These are phyloP conservation scores for Drosophila bipectinata DNA, from an alignment of 1,140 invertebrate genomes.

Conservation along the genomic window DNA sequence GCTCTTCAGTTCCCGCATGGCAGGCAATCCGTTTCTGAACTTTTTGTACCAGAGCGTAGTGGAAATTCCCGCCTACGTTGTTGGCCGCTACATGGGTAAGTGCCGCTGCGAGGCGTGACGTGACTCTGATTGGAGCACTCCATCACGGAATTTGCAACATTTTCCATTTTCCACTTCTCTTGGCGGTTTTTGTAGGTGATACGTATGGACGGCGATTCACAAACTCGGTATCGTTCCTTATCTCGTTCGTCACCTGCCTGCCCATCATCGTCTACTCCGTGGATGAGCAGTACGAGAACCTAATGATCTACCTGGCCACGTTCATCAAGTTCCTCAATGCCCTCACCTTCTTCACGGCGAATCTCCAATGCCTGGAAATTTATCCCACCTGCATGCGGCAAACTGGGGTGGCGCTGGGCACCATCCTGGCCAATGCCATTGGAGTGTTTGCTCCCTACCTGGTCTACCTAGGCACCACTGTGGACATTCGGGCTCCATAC, in stretches of 20 bases:
- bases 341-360: slow-evolving; percentile 87
- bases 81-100: slow-evolving; percentile 84
- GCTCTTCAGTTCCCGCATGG: slow-evolving; percentile 87
- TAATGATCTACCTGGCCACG: slow-evolving; percentile 84
- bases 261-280: slow-evolving; percentile 82
- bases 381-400: slow-evolving; percentile 89
- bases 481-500: slow-evolving; percentile 85
- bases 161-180: neutral
- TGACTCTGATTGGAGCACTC: slow-evolving; percentile 53
- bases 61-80: slow-evolving; percentile 86
- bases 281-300: slow-evolving; percentile 77
- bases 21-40: slow-evolving; percentile 89
- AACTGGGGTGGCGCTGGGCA: slow-evolving; percentile 87
- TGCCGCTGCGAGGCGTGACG: slow-evolving; percentile 26
- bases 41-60: slow-evolving; percentile 87
- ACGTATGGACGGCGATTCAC: slow-evolving; percentile 85
- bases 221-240: slow-evolving; percentile 83
- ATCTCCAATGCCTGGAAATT: slow-evolving; percentile 87
- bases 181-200: slow-evolving; percentile 72
- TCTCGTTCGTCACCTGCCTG: slow-evolving; percentile 84
- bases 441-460: slow-evolving; percentile 89
- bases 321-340: slow-evolving; percentile 87
- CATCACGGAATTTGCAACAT: slow-evolving; percentile 18
- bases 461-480: slow-evolving; percentile 86
- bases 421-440: slow-evolving; percentile 86